Base-by-base conservation (phyloP, 2,113 vertebrate species). In the Furnarius figulus region DNA sequence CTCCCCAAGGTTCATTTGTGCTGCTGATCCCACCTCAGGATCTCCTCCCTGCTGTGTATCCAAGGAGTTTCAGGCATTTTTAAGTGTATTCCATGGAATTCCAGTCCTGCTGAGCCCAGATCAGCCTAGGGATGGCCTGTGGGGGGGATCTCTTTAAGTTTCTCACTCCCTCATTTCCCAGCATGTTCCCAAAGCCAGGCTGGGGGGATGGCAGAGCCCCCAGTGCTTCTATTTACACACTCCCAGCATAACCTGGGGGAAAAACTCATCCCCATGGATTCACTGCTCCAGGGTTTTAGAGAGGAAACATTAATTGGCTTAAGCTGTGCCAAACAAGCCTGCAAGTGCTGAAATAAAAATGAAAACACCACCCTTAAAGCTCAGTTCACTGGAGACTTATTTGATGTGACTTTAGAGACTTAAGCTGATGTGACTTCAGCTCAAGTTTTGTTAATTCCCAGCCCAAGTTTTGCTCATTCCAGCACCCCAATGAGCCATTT, bases 51-150 rank as follows among this genome's bases (percentile, higher is more conserved):
- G 10, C 16, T 9, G 5, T 19, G 21, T 3, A 55, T 24, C 46
- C 1, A 0, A 31, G 25, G 31, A n/a, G 1, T 3, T 58, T 8
- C 10, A 33, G 50, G 47, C 21, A 8, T 4, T 9, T 22, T 47
- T 59, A 31, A 31, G n/a, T 2, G 19, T 5, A 6, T 33, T 39
- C 46, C 59, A 9, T 0, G 4, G 0, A 1, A 67, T 33, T 12
- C 20, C 86, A 56, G n/a, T 0, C 6, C 9, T 35, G 44, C 55
- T 56, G 2, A 50, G 15, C 35, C 35, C 55, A 71, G 31, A 31
- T 7, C 37, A 53, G 17, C 56, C 73, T 9, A 19, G n/a, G 37
- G 27, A 9, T 9, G 62, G 44, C 4, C 50, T 6, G 5, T 1
- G 17, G 37, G 31, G 31, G 31, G 42, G 42, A 44, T 44, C 42